phyloP scores from a whole-genome alignment of 30 jellyfish, hydroid and myxozoan genomes.

The Rhopilema esculentum region DNA sequence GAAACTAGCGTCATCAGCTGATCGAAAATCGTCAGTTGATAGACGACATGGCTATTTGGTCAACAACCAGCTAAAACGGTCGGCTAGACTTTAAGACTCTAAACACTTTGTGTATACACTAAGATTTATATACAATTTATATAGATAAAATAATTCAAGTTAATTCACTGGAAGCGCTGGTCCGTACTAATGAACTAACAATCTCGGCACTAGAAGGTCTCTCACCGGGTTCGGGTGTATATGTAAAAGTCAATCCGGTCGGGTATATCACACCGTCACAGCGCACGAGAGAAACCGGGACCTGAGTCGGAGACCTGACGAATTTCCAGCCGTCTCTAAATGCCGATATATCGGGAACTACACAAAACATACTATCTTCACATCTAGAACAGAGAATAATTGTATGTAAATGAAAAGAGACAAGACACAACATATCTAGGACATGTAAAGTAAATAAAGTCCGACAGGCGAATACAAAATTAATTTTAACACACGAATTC shows the following conservation, averaged over 20 bases:
- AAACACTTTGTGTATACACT: conserved; percentile 3
- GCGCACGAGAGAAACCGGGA: conserved; percentile 93
- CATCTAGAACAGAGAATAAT: conserved; percentile 55
- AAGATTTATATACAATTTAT: conserved; percentile 21
- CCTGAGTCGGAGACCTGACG: conserved; percentile 90
- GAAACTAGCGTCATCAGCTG: too few species aligned
- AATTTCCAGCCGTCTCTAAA: conserved; percentile 86
- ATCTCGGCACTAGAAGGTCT: conserved; percentile 73
- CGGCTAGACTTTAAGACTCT: too few species aligned
- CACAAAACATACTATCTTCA: conserved; percentile 85
- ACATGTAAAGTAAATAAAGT: neutral
- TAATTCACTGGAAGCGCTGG: conserved; percentile 56
- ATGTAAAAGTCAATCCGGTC: conserved; percentile 91
- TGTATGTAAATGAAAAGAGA: neutral
- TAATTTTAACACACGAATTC: too few species aligned
- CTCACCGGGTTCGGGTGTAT: conserved; percentile 97
- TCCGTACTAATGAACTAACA: conserved; percentile 56
- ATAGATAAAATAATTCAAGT: conserved; percentile 16
- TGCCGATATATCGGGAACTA: conserved; percentile 95
- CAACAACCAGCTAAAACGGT: too few species aligned
- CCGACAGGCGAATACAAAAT: neutral
- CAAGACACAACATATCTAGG: neutral
- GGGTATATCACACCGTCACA: conserved; percentile 98
- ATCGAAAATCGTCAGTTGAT: too few species aligned
- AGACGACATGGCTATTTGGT: too few species aligned